These are phyloP conservation scores for Zeugodacus cucurbitae DNA, from an alignment of 1,140 invertebrate species.

Conservation along the genomic window DNA sequence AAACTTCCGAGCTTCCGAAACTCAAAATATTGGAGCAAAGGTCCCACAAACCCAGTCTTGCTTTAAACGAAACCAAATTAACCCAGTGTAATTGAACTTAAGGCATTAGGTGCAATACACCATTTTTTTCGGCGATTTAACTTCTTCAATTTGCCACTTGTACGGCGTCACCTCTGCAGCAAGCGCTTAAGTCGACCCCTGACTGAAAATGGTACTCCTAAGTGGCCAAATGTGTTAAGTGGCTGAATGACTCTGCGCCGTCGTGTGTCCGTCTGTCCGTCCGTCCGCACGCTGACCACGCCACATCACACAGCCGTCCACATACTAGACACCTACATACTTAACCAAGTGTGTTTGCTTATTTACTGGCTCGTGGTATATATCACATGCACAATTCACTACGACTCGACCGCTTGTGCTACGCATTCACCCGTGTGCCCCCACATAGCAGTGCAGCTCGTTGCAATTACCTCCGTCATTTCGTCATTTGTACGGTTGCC, in stretches of 20 bases:
- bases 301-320: neutral
- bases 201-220: constrained; percentile 23
- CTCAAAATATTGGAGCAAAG: no score
- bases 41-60: no score
- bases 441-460: neutral
- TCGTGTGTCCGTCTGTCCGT: neutral
- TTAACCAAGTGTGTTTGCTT: neutral
- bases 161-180: neutral
- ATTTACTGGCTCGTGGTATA: constrained; percentile 28
- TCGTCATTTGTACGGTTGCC: neutral
- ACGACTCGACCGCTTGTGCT: neutral
- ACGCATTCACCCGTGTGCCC: neutral
- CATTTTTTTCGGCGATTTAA: constrained; percentile 12
- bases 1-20: no score
- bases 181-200: neutral
- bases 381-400: constrained; percentile 3
- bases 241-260: constrained; percentile 13
- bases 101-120: neutral
- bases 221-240: constrained; percentile 38
- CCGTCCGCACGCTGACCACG: neutral
- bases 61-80: neutral
- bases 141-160: constrained; percentile 30
- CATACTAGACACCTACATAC: neutral
- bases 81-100: neutral
- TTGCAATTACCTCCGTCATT: neutral